Percentiles rank a stretch among this genome's conserved stretches.
Evolutionary conservation across 1,140 invertebrate genomes (phyloP).

Genomic region (Camponotus floridanus): DNA sequence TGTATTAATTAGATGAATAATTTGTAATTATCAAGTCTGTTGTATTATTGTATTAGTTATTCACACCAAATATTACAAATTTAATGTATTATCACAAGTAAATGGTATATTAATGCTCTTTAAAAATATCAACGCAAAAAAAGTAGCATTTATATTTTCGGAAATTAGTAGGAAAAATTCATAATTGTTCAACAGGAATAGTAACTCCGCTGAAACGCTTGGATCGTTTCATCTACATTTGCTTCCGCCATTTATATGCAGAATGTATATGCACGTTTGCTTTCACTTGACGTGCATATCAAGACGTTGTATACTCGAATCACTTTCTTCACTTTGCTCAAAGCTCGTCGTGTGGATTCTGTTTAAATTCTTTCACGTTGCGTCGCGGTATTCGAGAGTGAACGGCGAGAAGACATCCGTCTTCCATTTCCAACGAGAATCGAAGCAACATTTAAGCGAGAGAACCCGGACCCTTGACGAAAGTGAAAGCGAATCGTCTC

Average conservation of each 20-base stretch:
- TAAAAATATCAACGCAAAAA: no score
- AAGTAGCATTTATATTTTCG: no score
- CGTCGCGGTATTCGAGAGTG: neutral
- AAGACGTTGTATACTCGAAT: constrained; percentile 13
- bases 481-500: constrained; percentile 44
- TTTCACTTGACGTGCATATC: constrained; percentile 25
- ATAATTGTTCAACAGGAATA: no score
- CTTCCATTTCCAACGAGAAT: neutral
- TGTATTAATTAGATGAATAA: constrained; percentile 16
- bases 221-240: constrained; percentile 6
- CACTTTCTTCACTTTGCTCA: constrained; percentile 24
- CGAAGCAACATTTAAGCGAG: neutral
- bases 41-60: constrained; percentile 2
- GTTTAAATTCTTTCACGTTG: neutral
- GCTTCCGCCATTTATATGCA: constrained; percentile 20
- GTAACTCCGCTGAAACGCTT: neutral
- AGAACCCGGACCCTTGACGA: constrained; percentile 14
- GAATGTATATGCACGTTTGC: neutral
- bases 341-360: neutral
- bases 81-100: neutral
- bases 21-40: neutral
- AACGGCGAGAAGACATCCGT: neutral
- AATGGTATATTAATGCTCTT: constrained; percentile 15
- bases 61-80: neutral
- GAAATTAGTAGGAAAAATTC: no score